Evolutionary conservation across 30 jellyfish, hydroid and myxozoan genomes (phyloP), one percentile per base, ranked within the genome.

Genomic region (Aurelia sp.): DNA sequence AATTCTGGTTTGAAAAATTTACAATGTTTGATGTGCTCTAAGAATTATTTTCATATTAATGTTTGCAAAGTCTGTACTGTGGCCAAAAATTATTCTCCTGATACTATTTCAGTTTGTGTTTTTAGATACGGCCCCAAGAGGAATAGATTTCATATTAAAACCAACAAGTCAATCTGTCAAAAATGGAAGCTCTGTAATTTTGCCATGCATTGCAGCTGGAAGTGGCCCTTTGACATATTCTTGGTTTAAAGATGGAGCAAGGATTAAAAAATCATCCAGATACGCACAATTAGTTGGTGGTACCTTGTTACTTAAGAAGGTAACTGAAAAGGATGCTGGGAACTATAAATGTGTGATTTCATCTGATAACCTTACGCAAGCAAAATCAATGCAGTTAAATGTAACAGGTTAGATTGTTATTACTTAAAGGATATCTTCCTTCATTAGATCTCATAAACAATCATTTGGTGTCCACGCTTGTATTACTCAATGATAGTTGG

Each of bases 231-330:
- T 80, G 10, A 76, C 63, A 4, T 93, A 82, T 78, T 40, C 86
- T 12, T 93, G 98, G 98, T 76, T 33, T 38, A 87, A 87, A 78
- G 88, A 93, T 53, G 98, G 97, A 0, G 78, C 76, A 53, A 31
- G 70, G 21, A 81, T 93, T 7, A 31, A 24, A 18, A 65, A 19
- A 40, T 53, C 76, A 3, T 61, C 81, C 17, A 63, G 91, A 57
- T 41, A 62, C 27, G 35, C n/a, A 63, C 57, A 17, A 5, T 21
- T 81, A 4, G 9, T 91, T 6, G 88, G 67, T 67, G 98, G 98
- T 12, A 53, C 76, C 0, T 12, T 87, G 63, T 17, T 51, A 50
- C 75, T 93, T 38, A 73, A 52, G 30, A 70, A 74, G 47, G 90
- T 92, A 2, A 70, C 50, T 3, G 57, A 47, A 22, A 33, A 31